Base-by-base conservation (phyloP, 1,140 invertebrate genomes). In the Papilio aristodemus region DNA sequence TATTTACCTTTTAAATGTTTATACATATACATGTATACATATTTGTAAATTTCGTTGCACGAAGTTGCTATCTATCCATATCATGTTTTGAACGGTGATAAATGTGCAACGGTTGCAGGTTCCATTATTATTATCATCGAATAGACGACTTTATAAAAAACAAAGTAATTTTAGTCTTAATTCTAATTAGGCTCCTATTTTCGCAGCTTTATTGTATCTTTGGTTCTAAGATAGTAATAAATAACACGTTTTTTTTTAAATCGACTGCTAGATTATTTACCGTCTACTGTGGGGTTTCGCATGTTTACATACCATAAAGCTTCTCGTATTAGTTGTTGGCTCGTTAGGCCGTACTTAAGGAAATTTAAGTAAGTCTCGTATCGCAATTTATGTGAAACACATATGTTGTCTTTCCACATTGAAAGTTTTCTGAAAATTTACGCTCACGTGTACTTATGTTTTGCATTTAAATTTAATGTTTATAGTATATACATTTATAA, bases 281-380 rank as follows among this genome's bases (percentile, higher is more conserved):
- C 46, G 19, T 25, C 17, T 54, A 54, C 19, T 10, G 60, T 43
- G 17, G 36, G 19, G 37, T 41, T 36, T 41, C 38, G 60, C 60
- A 64, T 64, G 60, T 64, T 64, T 64, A 64, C 60, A 64, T 64
- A 43, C 60, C 39, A 64, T 64, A 64, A 64, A 64, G 10, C 17
- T 62, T 17, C 36, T n/a, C 36, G 59, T 62, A 62, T 62, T 62
- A 62, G 59, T 62, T 62, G 32, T 17, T 9, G 17, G 25, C 37
- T 62, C 59, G 32, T 27, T 62, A 62, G n/a, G 39, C 32, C 25
- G 59, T 39, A 37, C 32, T 37, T 27, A 39, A 62, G 59, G 59
- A 27, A 38, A 19, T 39, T 63, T 32, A 14, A 37, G 60, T 38
- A 37, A 9, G 32, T 50, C 14, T 22, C 32, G 17, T 63, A 38